These are phyloP conservation scores for Aptenodytes forsteri DNA, from an alignment of 2,113 vertebrate genomes.

Conservation along the genomic window DNA sequence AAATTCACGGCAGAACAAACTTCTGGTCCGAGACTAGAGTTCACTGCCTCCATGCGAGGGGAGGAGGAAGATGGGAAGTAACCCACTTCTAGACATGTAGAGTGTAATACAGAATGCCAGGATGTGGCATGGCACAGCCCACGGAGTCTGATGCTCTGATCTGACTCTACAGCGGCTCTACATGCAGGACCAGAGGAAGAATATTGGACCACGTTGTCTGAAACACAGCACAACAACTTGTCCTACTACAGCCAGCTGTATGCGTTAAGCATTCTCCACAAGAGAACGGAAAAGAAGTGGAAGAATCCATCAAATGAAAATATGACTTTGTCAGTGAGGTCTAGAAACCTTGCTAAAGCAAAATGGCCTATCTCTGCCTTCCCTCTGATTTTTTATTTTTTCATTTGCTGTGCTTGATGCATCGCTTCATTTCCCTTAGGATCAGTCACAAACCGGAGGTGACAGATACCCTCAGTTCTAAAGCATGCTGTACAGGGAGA, in stretches of 20 bases:
- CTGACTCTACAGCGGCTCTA: neutral
- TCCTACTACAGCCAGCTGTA: neutral
- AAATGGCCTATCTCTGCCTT: neutral
- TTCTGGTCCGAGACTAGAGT: neutral
- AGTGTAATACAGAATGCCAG: neutral
- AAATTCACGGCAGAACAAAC: neutral
- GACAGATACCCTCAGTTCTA: neutral
- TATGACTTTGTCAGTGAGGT: neutral
- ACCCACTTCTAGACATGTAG: neutral
- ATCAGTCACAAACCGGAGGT: neutral
- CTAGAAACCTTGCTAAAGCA: neutral
- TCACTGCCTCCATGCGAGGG: rapidly evolving
- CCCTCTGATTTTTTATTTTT: neutral
- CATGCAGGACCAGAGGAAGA: neutral
- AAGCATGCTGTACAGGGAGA: neutral
- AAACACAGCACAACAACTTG: neutral
- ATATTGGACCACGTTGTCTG: neutral
- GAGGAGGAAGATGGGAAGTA: neutral
- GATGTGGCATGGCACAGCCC: neutral
- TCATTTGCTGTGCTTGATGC: neutral
- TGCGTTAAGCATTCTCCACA: neutral
- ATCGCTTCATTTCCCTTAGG: neutral
- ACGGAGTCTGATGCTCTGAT: neutral
- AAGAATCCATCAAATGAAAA: neutral
- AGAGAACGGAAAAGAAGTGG: neutral